A percentile compares a stretch with the other conserved stretches of the same genome.
Conservation (phyloP, 2,113 vertebrate genomes). For the Trogon surrucura region DNA sequence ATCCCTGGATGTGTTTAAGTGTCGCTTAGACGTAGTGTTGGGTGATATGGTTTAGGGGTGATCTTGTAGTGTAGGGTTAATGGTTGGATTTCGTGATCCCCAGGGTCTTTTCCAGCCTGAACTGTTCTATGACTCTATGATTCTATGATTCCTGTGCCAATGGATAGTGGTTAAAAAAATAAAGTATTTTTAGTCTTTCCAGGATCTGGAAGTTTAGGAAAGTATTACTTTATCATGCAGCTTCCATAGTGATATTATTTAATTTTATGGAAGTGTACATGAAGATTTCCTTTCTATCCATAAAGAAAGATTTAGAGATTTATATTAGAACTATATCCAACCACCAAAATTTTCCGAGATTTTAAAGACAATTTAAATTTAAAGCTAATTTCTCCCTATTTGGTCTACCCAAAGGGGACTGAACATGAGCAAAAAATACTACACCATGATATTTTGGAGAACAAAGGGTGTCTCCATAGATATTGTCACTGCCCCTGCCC, state of each 20-base stretch:
- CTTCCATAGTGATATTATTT: neutral
- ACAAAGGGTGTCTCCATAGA: neutral
- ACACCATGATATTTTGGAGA: neutral
- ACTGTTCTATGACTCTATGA: no score
- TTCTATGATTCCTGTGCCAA: neutral
- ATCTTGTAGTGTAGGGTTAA: no score
- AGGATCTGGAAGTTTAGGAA: neutral
- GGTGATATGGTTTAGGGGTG: no score
- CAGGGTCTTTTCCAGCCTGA: no score
- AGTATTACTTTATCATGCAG: neutral
- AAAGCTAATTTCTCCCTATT: neutral
- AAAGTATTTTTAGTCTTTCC: neutral
- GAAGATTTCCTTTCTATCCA: neutral
- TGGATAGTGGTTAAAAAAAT: neutral
- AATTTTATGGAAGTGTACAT: neutral
- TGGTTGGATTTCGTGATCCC: no score
- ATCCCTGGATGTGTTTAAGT: no score
- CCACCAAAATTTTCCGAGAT: neutral
- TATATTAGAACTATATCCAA: neutral
- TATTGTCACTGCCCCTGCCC: fast-evolving
- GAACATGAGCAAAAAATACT: neutral
- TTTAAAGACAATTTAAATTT: neutral
- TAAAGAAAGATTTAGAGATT: neutral
- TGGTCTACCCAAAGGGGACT: neutral
- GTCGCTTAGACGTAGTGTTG: no score